These are phyloP conservation scores for Epirrita christyi DNA, from an alignment of 2,888 invertebrate genomes.

Conservation along the genomic window DNA sequence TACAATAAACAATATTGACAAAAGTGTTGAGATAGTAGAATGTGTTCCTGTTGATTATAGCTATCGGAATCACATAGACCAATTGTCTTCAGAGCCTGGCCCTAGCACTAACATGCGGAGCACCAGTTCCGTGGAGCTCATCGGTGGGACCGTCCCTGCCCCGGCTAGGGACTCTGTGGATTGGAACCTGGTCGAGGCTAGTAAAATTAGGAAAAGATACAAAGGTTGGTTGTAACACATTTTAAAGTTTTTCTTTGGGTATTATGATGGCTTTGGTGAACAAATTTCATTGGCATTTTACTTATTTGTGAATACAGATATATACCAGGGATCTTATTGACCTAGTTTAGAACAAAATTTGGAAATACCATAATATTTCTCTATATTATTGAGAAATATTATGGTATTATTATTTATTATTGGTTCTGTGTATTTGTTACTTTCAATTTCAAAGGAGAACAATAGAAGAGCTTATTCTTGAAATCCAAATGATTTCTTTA, in stretches of 20 bases:
- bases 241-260: conserved; percentile 10
- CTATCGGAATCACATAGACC: conserved; percentile 28
- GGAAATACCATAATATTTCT: no score
- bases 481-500: no score
- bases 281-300: no score
- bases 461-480: no score
- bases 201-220: conserved; percentile 83
- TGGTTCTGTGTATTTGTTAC: no score
- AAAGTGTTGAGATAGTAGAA: conserved; percentile 75
- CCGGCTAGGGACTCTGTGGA: conserved; percentile 77
- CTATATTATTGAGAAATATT: no score
- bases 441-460: no score
- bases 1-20: conserved; percentile 50
- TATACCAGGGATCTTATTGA: no score
- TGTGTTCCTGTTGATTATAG: conserved; percentile 41
- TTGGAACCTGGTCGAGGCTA: conserved; percentile 80
- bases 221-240: conserved; percentile 64
- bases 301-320: no score
- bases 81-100: conserved; percentile 57
- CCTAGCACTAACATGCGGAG: conserved; percentile 48
- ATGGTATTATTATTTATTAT: no score
- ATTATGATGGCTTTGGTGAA: no score
- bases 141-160: conserved; percentile 72
- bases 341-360: no score
- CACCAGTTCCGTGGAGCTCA: conserved; percentile 73